These are phyloP conservation scores for Cheilinus undulatus DNA, from an alignment of 2,113 vertebrate species.

Conservation along the genomic window DNA sequence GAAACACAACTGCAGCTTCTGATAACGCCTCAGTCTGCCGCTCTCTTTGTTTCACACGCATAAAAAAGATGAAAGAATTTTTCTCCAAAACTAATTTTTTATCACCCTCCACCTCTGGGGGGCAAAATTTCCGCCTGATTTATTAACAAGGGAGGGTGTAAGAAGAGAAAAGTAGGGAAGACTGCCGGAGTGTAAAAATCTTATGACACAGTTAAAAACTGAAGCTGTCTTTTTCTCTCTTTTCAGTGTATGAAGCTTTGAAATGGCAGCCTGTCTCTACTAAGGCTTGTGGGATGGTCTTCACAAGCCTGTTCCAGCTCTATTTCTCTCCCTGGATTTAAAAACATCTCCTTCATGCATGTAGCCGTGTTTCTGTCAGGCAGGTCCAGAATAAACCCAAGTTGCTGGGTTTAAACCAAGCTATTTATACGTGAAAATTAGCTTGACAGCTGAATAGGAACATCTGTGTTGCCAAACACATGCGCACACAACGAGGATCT, in stretches of 20 bases:
- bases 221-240: slow-evolving; percentile 56
- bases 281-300: slow-evolving; percentile 57
- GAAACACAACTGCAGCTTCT: slow-evolving; percentile 69
- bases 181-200: slow-evolving; percentile 62
- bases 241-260: slow-evolving; percentile 70
- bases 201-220: slow-evolving; percentile 62
- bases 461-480: slow-evolving; percentile 27
- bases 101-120: slow-evolving; percentile 60
- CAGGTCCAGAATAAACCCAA: slow-evolving; percentile 46
- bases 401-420: slow-evolving; percentile 21
- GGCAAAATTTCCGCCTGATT: slow-evolving; percentile 56
- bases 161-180: slow-evolving; percentile 14
- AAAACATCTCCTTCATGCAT: slow-evolving; percentile 48
- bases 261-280: slow-evolving; percentile 72
- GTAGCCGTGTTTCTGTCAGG: slow-evolving; percentile 48
- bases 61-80: slow-evolving; percentile 65
- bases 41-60: slow-evolving; percentile 64
- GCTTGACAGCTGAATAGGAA: slow-evolving; percentile 52
- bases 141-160: slow-evolving; percentile 61
- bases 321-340: slow-evolving; percentile 34
- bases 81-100: slow-evolving; percentile 61
- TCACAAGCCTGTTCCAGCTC: slow-evolving; percentile 47
- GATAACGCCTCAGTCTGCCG: slow-evolving; percentile 72
- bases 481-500: slow-evolving; percentile 22
- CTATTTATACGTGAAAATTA: slow-evolving; percentile 46